Evolutionary conservation across 1,140 invertebrate species (phyloP), one percentile per base, ranked within the genome.

Genomic region (Drosophila punjabiensis): DNA sequence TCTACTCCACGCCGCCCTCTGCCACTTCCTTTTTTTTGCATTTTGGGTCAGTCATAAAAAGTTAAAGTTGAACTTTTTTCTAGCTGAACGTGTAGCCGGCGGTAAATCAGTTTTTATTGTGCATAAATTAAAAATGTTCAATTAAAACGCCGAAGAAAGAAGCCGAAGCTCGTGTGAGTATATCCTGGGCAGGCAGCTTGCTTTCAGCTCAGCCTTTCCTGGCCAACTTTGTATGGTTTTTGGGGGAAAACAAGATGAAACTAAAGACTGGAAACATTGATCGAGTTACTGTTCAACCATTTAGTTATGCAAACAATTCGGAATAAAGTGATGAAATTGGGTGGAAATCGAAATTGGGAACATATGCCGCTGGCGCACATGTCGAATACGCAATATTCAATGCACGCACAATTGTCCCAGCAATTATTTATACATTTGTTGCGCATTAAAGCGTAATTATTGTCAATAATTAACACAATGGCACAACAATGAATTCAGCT

Each of bases 51-150:
- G 77, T 69, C 75, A 68, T 89, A 84, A 85, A 87, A 89, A 89
- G 81, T 76, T 89, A 65, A 71, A 79, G 76, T 47, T 79, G 43
- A 79, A 86, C 63, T 70, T 88, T 88, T 87, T 87, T 82, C 39
- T 70, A 63, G 69, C 70, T 47, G 60, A 66, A 32, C 55, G 76
- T 71, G 52, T 76, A 45, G 60, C 62, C 24, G 55, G 39, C 74
- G 81, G 69, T 88, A 84, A 88, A 88, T 88, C 84, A 76, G 84
- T 81, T 88, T 89, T 89, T 88, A 88, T 89, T 84, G 79, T 88
- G 85, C 84, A 88, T 88, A 88, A 88, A 89, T 88, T 88, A 89
- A 88, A 89, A 88, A 89, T 81, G 69, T 81, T 73, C 78, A 88
- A 88, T 88, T 88, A 88, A 88, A 85, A 86, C 24, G 61, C 58